Percentiles rank a stretch among this genome's conserved stretches.
phyloP scores from a whole-genome alignment of 53 echinoderm and acorn worm species.

The Paracentrotus lividus region DNA sequence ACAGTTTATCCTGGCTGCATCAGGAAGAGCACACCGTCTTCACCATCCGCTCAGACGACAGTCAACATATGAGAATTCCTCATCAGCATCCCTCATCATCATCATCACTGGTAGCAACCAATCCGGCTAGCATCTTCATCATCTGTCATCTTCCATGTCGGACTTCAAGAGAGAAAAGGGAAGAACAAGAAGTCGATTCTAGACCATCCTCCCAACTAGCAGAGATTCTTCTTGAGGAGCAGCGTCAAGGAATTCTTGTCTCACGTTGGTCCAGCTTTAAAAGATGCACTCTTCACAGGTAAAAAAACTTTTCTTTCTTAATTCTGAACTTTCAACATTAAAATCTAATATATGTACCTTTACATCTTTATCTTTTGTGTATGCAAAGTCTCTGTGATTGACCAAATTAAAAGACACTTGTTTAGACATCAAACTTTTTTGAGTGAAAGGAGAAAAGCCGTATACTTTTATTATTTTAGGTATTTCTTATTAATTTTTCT shows the following conservation, averaged over 20 bases:
- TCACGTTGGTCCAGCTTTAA: slow-evolving; percentile 44
- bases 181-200: slow-evolving; percentile 48
- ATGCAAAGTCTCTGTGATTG: no score
- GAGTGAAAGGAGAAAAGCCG: no score
- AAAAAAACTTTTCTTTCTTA: not conserved
- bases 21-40: slow-evolving; percentile 35
- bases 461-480: no score
- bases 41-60: slow-evolving; percentile 13
- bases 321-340: not conserved
- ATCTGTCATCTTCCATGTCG: not conserved
- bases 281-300: slow-evolving; percentile 65
- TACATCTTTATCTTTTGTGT: no score
- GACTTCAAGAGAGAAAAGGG: not conserved
- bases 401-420: no score
- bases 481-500: no score
- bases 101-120: slow-evolving; percentile 28
- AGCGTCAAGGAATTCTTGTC: slow-evolving; percentile 56
- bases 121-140: not conserved
- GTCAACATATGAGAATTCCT: slow-evolving; percentile 32
- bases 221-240: slow-evolving; percentile 20
- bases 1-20: slow-evolving; percentile 82
- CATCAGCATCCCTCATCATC: slow-evolving; percentile 39
- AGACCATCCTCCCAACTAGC: slow-evolving; percentile 47
- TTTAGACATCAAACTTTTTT: no score
- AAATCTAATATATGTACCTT: not conserved